Base-by-base conservation (phyloP, 2,113 vertebrate genomes). In the Ictalurus furcatus region DNA sequence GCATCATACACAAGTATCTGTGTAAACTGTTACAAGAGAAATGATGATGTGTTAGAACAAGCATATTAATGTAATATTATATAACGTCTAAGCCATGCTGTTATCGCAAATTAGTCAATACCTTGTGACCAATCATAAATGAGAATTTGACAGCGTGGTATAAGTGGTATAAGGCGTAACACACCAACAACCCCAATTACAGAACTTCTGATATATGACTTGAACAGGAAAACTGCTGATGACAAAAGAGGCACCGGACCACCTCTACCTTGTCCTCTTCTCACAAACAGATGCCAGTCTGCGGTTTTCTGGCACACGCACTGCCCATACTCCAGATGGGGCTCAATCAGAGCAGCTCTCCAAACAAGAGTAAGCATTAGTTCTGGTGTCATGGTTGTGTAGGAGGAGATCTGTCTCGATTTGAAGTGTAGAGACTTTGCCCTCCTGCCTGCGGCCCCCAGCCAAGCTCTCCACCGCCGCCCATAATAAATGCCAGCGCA, bases 401-500 rank as follows among this genome's bases (percentile, higher is more conserved):
- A 87, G 81, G 44, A 89, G 88, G 89, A 90, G 65, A 95, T 95
- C 92, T 88, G 91, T 95, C 94, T 93, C 65, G 40, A 92, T 90
- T 92, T 93, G 90, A 90, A 92, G 91, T 91, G 88, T 85, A 40
- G 76, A 84, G 87, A 89, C 85, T 88, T 30, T 52, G 73, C 90
- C 88, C 88, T 90, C 87, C 89, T 86, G 91, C 90, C 91, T 90
- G 93, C 92, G 92, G 92, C 84, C 48, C 85, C 90, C 82, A 88
- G 93, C 94, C 94, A 95, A 52, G 78, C 89, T 88, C 88, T 89
- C 92, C 91, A 91, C 93, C 89, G 90, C 88, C 86, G 76, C 91
- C 56, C 56, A 90, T 90, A 92, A 94, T 94, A 94, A 93, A 94
- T 94, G 94, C 91, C 94, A 95, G 91, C 85, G 73, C 91, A 92